Evolutionary conservation across 2,797 vertebrate genomes (phyloP).

Genomic region (Microcaecilia unicolor): DNA sequence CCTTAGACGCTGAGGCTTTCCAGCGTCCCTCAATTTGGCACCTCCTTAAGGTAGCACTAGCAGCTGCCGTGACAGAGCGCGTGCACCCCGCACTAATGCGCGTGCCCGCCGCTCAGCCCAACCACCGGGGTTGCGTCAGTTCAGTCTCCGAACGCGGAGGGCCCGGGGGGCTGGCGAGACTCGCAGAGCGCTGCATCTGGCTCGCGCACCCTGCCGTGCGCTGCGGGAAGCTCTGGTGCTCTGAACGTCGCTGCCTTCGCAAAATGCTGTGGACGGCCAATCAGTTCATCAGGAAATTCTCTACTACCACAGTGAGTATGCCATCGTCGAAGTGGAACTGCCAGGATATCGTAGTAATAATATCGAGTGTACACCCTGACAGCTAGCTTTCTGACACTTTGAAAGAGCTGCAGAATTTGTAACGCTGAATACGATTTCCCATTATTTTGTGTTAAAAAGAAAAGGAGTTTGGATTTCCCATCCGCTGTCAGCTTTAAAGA

Average conservation of each 20-base stretch:
- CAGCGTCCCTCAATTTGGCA: too few species aligned
- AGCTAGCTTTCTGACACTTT: too few species aligned
- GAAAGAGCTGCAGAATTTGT: too few species aligned
- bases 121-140: background rate
- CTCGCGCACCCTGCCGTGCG: background rate
- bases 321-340: accelerated
- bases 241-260: background rate
- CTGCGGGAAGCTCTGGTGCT: background rate
- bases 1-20: too few species aligned
- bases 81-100: accelerated
- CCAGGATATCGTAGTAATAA: too few species aligned
- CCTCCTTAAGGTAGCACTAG: too few species aligned
- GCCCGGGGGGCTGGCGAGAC: background rate
- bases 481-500: too few species aligned
- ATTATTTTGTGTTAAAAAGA: too few species aligned
- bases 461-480: too few species aligned
- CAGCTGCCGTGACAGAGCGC: background rate
- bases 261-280: constrained; percentile 66
- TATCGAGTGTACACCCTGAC: too few species aligned
- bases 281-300: constrained; percentile 62
- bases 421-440: too few species aligned
- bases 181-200: background rate
- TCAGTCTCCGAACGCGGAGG: background rate
- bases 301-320: constrained; percentile 67
- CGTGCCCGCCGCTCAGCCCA: accelerated